Base-by-base conservation (phyloP, 2,888 invertebrate species). In the Panopea generosa region DNA sequence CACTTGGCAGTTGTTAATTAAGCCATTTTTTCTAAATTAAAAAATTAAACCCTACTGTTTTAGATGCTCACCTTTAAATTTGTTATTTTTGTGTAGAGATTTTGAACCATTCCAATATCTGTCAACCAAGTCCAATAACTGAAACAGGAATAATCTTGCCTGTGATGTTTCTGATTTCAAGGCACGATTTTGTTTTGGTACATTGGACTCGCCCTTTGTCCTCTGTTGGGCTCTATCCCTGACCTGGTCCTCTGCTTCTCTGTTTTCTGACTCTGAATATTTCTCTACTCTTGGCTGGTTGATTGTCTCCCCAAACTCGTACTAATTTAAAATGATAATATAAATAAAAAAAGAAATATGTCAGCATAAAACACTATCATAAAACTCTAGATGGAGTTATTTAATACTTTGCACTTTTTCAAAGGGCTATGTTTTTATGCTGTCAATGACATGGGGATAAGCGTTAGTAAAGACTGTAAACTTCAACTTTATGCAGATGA, bases 41-140 rank as follows among this genome's bases (percentile, higher is more conserved):
- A n/a, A n/a, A n/a, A n/a, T n/a, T n/a, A n/a, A n/a, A n/a, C n/a
- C n/a, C n/a, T n/a, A n/a, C n/a, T n/a, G n/a, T n/a, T n/a, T n/a
- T n/a, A n/a, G n/a, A n/a, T n/a, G n/a, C n/a, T 73, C 76, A 90
- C 92, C 87, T 78, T 89, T 88, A 69, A 91, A 92, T 76, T 91
- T 90, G 9, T 81, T 82, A 83, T 92, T 90, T 59, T 89, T 91
- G 69, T 92, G 89, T 26, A 92, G 84, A 26, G 92, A 92, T 70
- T 90, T 90, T 18, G 90, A 84, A 0, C 92, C 92, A 83, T 92
- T 92, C 92, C 92, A 92, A 76, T 92, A 92, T 62, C 90, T 83
- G 76, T 92, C 92, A 2, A 90, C 91, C 16, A 92, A 77, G 67
- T 90, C 90, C 24, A 90, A 77, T 24, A 92, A 43, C 52, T 84